Base-by-base conservation (phyloP, 1,140 invertebrate species). In the Parapsyche elsis region DNA sequence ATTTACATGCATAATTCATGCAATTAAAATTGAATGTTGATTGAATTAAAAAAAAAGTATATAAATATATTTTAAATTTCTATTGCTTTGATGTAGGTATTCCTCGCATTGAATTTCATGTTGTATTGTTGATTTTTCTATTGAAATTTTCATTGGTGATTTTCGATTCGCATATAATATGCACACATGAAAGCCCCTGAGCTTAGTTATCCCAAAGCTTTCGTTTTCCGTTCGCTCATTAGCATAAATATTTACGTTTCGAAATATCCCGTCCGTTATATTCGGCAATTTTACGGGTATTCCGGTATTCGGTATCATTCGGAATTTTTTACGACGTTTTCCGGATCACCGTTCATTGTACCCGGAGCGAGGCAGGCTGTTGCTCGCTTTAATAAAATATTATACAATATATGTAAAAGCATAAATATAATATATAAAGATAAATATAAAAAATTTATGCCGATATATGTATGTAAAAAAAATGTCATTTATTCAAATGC, bases 191-290 rank as follows among this genome's bases (percentile, higher is more conserved):
- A 53, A 53, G n/a, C 24, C 26, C 26, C 70, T 26, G 24, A 26
- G 26, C 24, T 71, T 71, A 30, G 70, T 71, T 45, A 71, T 71
- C 70, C n/a, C 24, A 19, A 61, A 16, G 46, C 49, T 4, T 75
- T 26, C 24, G n/a, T 26, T 73, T 77, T 23, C 24, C 45, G 45
- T 21, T 75, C 73, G 73, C 23, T 75, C 75, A 77, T 77, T 77
- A 64, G 75, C 75, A 77, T 77, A 77, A 77, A 77, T 77, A 77
- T 77, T 77, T 64, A 9, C 75, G 61, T 26, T 77, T 77, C 64
- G 75, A 77, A 77, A 77, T 77, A 77, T 77, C 75, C 59, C 75
- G 75, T 64, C 75, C 57, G 26, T 57, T 77, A 26, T 77, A 61
- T 77, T 64, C 26, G 26, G 75, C 75, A 67, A 77, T 77, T 77